Conservation (phyloP, 2,888 invertebrate genomes). For the Helobdella robusta region DNA sequence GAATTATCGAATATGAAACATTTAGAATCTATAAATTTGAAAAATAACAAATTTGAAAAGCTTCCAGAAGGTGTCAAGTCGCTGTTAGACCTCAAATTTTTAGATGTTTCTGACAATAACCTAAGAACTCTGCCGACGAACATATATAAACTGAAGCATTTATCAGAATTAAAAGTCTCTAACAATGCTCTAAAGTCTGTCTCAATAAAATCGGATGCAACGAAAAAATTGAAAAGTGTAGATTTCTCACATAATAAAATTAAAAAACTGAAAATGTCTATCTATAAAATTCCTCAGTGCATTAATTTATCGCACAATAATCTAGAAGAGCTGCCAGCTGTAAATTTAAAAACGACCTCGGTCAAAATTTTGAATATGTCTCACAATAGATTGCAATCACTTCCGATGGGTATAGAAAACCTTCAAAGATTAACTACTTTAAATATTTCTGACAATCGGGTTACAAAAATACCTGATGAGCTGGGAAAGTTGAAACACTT, state of each 20-base stretch:
- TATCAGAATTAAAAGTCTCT: conserved; percentile 41
- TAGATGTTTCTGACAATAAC: too few relatives aligned
- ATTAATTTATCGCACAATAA: conserved; percentile 43
- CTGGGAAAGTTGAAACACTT: conserved; percentile 44
- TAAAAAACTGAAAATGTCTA: conserved; percentile 43
- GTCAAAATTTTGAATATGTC: conserved; percentile 40
- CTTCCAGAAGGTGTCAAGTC: too few relatives aligned
- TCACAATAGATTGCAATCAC: conserved; percentile 41
- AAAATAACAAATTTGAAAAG: conserved; percentile 41
- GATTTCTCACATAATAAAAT: conserved; percentile 45
- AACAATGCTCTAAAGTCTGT: conserved; percentile 43
- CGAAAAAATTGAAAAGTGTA: conserved; percentile 40
- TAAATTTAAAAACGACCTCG: conserved; percentile 43
- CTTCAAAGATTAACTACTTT: conserved; percentile 52
- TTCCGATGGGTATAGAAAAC: conserved; percentile 44
- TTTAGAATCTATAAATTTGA: conserved; percentile 40
- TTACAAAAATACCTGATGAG: conserved; percentile 44
- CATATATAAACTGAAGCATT: conserved; percentile 39
- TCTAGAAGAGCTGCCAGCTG: conserved; percentile 41
- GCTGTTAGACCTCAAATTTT: too few relatives aligned
- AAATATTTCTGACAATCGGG: conserved; percentile 62
- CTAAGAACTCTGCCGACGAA: too few relatives aligned
- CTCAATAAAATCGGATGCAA: conserved; percentile 45
- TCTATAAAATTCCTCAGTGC: conserved; percentile 44
- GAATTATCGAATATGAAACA: conserved; percentile 39